Base-by-base conservation (phyloP, 2,797 vertebrate genomes). In the Notamacropus eugenii region DNA sequence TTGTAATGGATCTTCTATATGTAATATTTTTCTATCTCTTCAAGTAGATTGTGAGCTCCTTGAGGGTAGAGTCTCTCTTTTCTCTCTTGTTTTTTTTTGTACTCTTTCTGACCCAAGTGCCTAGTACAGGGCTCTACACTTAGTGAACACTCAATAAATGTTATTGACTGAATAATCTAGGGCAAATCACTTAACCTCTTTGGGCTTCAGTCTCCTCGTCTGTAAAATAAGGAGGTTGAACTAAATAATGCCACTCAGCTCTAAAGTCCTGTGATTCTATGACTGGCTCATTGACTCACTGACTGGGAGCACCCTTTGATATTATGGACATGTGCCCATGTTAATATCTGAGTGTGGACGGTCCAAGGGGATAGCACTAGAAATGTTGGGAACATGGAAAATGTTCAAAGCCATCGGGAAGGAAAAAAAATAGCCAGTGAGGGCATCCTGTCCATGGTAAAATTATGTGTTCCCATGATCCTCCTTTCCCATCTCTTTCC, bases 41-140 rank as follows among this genome's bases (percentile, higher is more conserved):
- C 94, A 90, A 96, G 52, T 94, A 97, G 94, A 92, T 57, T 97
- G 95, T 97, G 94, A 97, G 91, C 95, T 54, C 95, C 94, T 92
- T 34, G 95, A 95, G 95, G 92, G 95, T 92, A 97, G 97, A 95
- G 55, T 92, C 67, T 46, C 3, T 93, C 62, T 92, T 90, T 87
- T 95, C 59, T 6, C n/a, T 6, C n/a, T 56, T n/a, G 14, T 94
- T 91, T 91, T 93, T 82, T 91, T 95, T 59, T 92, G 50, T 56
- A 50, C 57, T 93, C 95, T 95, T 93, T 92, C 91, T 22, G 12
- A 87, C 31, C 56, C 0, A 0, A 82, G 55, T 94, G 74, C 95
- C 94, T 95, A 55, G 92, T n/a, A 92, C 87, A 96, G 93, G 94
- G 54, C 54, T 93, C 90, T 57, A 82, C 67, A 54, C 67, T 93